Evolutionary conservation across 2,888 invertebrate genomes (phyloP).

Genomic region (Microdon myrmicae): DNA sequence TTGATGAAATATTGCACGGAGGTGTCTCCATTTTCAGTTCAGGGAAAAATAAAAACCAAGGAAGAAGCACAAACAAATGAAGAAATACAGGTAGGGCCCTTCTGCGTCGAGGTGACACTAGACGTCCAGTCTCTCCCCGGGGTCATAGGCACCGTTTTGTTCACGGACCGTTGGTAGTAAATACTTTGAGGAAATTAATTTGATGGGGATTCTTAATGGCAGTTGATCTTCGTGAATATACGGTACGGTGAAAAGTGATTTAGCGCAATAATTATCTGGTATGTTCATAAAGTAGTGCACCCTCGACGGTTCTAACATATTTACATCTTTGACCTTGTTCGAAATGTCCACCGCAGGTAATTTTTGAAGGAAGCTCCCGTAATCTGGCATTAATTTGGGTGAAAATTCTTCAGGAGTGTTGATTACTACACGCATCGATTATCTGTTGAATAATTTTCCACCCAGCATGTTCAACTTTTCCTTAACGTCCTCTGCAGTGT

Average conservation of each 20-base stretch:
- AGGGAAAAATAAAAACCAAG: no score
- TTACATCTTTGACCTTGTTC: constrained; percentile 59
- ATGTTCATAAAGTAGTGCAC: constrained; percentile 87
- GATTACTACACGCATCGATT: constrained; percentile 75
- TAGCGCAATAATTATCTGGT: constrained; percentile 87
- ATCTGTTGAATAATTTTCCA: constrained; percentile 73
- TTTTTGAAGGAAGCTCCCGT: constrained; percentile 62
- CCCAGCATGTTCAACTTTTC: constrained; percentile 74
- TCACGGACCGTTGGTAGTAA: constrained; percentile 87
- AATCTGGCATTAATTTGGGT: constrained; percentile 60
- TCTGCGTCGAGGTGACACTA: no score
- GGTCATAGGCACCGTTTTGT: constrained; percentile 94
- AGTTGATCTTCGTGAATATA: constrained; percentile 83
- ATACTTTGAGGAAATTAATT: constrained; percentile 82
- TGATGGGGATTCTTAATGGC: constrained; percentile 78
- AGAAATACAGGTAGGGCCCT: no score
- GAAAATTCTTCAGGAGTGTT: constrained; percentile 70
- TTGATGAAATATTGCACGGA: no score
- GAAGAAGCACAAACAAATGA: no score
- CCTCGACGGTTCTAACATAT: constrained; percentile 69
- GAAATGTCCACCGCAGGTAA: constrained; percentile 62
- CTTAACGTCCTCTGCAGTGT: constrained; percentile 73
- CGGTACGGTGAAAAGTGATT: constrained; percentile 80
- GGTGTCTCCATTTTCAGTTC: no score
- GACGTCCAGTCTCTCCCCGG: constrained; percentile 81